Base-by-base conservation (phyloP, 2,113 vertebrate genomes). In the Podarcis muralis region DNA sequence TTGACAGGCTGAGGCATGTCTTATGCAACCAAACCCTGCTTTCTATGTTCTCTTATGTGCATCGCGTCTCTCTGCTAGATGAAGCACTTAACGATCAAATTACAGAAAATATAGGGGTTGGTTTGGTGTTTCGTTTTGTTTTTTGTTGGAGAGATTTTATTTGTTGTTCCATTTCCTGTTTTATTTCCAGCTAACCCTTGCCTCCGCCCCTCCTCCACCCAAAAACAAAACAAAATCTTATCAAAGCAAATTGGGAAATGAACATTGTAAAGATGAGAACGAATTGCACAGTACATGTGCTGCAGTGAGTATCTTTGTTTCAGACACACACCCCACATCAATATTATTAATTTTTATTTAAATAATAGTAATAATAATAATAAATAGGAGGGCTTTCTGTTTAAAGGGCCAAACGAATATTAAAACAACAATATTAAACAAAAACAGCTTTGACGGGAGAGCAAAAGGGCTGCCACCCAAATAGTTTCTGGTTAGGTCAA, bases 161-260 rank as follows among this genome's bases (percentile, higher is more conserved):
- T 95, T 95, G 91, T 95, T 93, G 90, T 95, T 96, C 94, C 91
- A 94, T 95, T 95, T 96, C 94, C 94, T 95, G 88, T 93, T 94
- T 86, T 86, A 88, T 96, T 92, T 75, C 89, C 91, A 88, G 91
- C 95, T 95, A 95, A 94, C 89, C 90, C 94, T 90, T 93, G 88
- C 75, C 89, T 79, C 88, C 91, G 90, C 23, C 65, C 25, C 4
- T 92, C 88, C 69, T 53, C 48, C 48, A 53, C 48, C 81, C 92
- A 94, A 92, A 93, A 68, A 84, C 93, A 91, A 92, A n/a, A 84
- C 23, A 18, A 18, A 87, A 82, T 32, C 40, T 62, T 89, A 88
- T 93, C 91, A 92, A 94, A 96, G 91, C 87, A 88, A 93, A 92
- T 93, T 92, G 93, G 88, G 87, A 95, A 93, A 94, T 89, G 78